phyloP scores from a whole-genome alignment of 2,113 vertebrate genomes.

The Perca fluviatilis region DNA sequence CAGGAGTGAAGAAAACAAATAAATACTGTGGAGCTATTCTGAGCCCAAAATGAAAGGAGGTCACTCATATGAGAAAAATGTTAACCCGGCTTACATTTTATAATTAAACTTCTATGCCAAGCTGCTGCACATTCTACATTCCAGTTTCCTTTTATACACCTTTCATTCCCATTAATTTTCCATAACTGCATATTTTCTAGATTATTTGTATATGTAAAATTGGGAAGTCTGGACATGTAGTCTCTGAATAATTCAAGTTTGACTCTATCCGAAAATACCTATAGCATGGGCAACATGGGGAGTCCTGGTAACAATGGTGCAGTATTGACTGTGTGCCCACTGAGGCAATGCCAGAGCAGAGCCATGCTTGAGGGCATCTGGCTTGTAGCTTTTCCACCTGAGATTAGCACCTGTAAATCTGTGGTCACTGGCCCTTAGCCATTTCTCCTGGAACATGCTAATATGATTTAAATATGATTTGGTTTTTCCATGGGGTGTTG shows the following conservation, averaged over 20 bases:
- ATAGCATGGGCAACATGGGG: neutral
- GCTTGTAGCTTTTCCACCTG: slow-evolving; percentile 51
- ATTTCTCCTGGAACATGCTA: slow-evolving; percentile 29
- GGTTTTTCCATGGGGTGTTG: slow-evolving; percentile 23
- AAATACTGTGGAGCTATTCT: slow-evolving; percentile 41
- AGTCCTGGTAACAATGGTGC: slow-evolving; percentile 6
- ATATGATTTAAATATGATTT: neutral
- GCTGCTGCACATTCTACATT: slow-evolving; percentile 10
- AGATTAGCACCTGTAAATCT: slow-evolving; percentile 41
- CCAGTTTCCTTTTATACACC: neutral
- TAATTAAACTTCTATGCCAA: slow-evolving; percentile 13
- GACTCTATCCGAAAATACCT: slow-evolving; percentile 21
- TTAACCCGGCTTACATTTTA: slow-evolving; percentile 39
- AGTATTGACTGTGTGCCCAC: slow-evolving; percentile 37
- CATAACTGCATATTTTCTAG: neutral
- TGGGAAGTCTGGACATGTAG: neutral
- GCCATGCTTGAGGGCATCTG: slow-evolving; percentile 48
- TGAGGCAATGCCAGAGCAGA: slow-evolving; percentile 42
- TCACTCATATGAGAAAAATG: slow-evolving; percentile 36
- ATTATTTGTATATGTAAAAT: neutral
- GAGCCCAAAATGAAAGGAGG: slow-evolving; percentile 44
- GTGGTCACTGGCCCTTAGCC: slow-evolving; percentile 45
- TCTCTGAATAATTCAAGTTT: slow-evolving; percentile 15
- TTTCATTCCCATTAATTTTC: neutral
- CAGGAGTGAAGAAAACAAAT: slow-evolving; percentile 27